phyloP scores from a whole-genome alignment of 2,113 vertebrate genomes.

The Ageneiosus marmoratus region DNA sequence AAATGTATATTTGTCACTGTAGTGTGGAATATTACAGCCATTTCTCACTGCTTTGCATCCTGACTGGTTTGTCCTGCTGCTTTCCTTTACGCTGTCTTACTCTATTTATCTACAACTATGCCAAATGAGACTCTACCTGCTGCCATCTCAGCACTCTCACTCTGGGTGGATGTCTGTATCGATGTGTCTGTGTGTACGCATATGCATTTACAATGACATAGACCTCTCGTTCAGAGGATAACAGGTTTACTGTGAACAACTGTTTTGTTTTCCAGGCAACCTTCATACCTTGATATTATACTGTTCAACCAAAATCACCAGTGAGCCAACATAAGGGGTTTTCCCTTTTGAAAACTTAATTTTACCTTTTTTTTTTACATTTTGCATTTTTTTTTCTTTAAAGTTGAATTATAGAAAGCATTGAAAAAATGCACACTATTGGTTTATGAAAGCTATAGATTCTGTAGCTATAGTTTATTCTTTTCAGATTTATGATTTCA shows the following conservation, averaged over 20 bases:
- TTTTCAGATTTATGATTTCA: background rate
- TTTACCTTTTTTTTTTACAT: background rate
- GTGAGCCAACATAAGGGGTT: background rate
- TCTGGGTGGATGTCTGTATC: conserved; percentile 2
- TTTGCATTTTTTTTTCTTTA: background rate
- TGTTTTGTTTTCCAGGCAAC: background rate
- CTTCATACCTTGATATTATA: background rate
- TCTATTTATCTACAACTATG: conserved; percentile 19
- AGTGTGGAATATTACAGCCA: conserved; percentile 15
- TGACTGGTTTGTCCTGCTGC: conserved; percentile 17
- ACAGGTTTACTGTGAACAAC: background rate
- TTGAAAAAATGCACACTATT: background rate
- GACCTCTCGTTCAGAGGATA: background rate
- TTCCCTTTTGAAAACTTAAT: too few species aligned
- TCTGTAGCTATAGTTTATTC: background rate
- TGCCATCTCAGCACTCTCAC: conserved; percentile 14
- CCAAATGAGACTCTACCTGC: conserved; percentile 31
- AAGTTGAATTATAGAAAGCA: background rate
- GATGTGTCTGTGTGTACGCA: background rate
- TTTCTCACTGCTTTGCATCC: conserved; percentile 1
- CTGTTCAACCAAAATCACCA: background rate
- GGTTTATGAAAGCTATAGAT: too few species aligned
- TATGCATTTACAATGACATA: background rate
- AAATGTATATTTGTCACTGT: conserved; percentile 4
- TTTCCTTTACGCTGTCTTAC: conserved; percentile 33